phyloP scores from a whole-genome alignment of 2,888 invertebrate species.

The Drosophila emarginata region DNA sequence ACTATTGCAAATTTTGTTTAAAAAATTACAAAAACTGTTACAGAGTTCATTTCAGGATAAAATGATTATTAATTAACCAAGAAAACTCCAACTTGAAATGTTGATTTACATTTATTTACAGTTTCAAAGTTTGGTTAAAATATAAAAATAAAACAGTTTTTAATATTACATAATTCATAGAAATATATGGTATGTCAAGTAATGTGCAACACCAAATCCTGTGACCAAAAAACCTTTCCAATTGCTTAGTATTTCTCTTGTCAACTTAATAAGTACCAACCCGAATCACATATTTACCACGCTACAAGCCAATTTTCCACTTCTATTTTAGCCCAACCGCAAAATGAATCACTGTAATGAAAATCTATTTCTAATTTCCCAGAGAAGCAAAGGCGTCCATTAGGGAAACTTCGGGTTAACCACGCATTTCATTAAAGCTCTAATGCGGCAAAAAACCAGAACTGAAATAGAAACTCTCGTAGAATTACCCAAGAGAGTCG shows the following conservation, averaged over 20 bases:
- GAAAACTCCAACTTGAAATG: no score
- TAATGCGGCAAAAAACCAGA: constrained; percentile 20
- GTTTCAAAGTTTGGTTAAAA: no score
- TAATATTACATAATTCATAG: no score
- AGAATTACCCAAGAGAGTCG: constrained; percentile 30
- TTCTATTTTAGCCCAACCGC: constrained; percentile 1
- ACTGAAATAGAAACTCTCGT: constrained; percentile 19
- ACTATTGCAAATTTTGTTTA: no score
- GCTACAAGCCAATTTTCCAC: constrained; percentile 4
- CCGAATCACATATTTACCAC: not conserved
- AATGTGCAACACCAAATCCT: not conserved
- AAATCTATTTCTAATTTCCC: constrained; percentile 5
- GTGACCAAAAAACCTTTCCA: not conserved
- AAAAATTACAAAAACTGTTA: no score
- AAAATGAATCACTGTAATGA: constrained; percentile 11
- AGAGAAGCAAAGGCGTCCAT: not conserved
- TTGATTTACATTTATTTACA: no score
- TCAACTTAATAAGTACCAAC: not conserved
- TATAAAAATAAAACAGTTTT: no score
- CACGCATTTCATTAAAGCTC: constrained; percentile 9
- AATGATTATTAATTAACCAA: no score
- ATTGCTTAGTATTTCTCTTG: not conserved
- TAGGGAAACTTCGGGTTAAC: constrained; percentile 6
- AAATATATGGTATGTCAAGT: no score
- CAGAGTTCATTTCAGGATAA: no score